Evolutionary conservation across 2,797 vertebrate genomes (phyloP).

Genomic region (Argentina silus): DNA sequence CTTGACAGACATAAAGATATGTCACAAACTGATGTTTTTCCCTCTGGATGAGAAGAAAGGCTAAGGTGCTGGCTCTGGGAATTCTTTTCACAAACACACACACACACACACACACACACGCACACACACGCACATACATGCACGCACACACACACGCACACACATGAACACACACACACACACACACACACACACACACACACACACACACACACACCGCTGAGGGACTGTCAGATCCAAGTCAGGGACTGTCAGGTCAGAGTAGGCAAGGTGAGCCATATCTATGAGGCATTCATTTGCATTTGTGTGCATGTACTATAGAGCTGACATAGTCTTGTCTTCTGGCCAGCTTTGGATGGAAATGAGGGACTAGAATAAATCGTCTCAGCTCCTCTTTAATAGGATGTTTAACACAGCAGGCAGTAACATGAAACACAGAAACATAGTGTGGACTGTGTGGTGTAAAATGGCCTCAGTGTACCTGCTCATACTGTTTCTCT

Average conservation of each 20-base stretch:
- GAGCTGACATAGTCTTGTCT: not conserved
- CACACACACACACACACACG: not conserved
- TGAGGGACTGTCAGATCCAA: constrained; percentile 9
- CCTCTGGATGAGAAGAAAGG: not conserved
- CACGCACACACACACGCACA: not conserved
- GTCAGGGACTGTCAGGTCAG: not conserved
- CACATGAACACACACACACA: not conserved
- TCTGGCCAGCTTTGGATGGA: not conserved
- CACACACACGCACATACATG: not conserved
- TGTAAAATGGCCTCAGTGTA: not conserved
- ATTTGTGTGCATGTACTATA: not conserved
- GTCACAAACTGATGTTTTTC: constrained; percentile 1
- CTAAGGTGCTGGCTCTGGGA: too few species aligned
- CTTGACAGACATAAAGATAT: constrained; percentile 10
- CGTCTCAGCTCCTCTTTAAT: not conserved
- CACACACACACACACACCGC: not conserved
- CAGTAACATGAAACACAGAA: not conserved
- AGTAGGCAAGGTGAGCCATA: not conserved
- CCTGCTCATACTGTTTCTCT: not conserved
- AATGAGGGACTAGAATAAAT: not conserved
- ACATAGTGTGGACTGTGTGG: not conserved
- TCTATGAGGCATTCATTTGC: not conserved
- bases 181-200: not conserved
- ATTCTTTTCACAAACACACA: not conserved
- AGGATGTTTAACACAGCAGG: not conserved